Percentiles rank a stretch among this genome's conserved stretches.
These are phyloP conservation scores for Myopa testacea DNA, from an alignment of 2,888 invertebrate genomes.

Conservation along the genomic window DNA sequence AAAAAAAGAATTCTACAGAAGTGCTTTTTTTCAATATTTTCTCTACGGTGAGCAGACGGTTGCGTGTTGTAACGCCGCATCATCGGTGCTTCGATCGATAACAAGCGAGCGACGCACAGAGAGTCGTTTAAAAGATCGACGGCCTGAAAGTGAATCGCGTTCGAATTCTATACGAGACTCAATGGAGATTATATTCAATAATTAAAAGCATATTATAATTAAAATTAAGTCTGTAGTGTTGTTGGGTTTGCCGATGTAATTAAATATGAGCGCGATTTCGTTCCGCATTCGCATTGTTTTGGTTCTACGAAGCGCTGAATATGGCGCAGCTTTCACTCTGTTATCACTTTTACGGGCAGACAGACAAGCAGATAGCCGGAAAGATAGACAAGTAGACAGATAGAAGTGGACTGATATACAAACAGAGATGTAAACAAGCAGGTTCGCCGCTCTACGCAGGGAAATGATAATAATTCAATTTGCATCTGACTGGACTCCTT, in stretches of 20 bases:
- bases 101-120: too few species aligned
- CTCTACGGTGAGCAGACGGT: too few species aligned
- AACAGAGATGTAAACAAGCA: too few species aligned
- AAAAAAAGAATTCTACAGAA: neutral
- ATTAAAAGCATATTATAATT: neutral
- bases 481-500: neutral
- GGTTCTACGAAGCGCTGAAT: constrained; percentile 14
- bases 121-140: neutral
- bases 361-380: neutral
- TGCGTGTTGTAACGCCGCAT: too few species aligned
- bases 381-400: neutral
- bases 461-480: neutral
- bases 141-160: neutral
- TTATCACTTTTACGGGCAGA: neutral
- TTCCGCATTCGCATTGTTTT: constrained; percentile 25
- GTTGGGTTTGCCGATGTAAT: neutral
- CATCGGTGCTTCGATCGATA: too few species aligned
- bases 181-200: neutral
- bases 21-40: neutral
- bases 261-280: neutral
- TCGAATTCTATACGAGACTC: neutral
- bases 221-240: neutral
- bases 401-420: neutral
- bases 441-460: neutral
- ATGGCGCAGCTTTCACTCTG: neutral